These are phyloP conservation scores for Agriotes lineatus DNA, from an alignment of 2,888 invertebrate genomes.

Conservation along the genomic window DNA sequence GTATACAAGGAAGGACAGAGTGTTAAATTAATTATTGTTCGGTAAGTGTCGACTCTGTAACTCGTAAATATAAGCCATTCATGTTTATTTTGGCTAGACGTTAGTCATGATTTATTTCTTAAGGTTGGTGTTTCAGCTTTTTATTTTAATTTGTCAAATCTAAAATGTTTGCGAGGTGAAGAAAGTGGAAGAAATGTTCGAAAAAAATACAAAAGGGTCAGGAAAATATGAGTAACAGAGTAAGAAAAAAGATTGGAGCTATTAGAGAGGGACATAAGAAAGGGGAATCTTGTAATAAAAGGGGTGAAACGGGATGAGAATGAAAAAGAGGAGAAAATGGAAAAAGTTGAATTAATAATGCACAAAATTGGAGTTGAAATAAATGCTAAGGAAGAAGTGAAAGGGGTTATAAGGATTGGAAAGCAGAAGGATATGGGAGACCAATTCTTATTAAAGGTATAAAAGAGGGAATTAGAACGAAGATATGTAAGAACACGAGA, in stretches of 20 bases:
- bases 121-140: too few species aligned
- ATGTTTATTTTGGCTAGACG: too few species aligned
- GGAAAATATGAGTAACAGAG: background rate
- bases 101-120: too few species aligned
- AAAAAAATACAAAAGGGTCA: too few species aligned
- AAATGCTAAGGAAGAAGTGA: background rate
- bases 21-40: conserved; percentile 7
- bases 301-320: background rate
- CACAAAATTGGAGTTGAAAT: background rate
- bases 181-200: too few species aligned
- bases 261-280: background rate
- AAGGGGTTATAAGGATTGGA: background rate
- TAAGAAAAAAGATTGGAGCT: background rate
- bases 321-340: background rate
- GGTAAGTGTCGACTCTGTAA: too few species aligned
- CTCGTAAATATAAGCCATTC: too few species aligned
- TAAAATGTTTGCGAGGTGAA: too few species aligned
- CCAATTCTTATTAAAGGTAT: conserved; percentile 20
- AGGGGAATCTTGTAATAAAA: background rate
- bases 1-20: background rate
- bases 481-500: conserved; percentile 45
- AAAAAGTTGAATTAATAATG: background rate
- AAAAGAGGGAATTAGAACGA: too few species aligned
- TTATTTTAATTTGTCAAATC: too few species aligned
- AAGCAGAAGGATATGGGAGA: conserved; percentile 34